These are phyloP conservation scores for Leptopilina boulardi DNA, from an alignment of 1,140 invertebrate genomes.

Conservation along the genomic window DNA sequence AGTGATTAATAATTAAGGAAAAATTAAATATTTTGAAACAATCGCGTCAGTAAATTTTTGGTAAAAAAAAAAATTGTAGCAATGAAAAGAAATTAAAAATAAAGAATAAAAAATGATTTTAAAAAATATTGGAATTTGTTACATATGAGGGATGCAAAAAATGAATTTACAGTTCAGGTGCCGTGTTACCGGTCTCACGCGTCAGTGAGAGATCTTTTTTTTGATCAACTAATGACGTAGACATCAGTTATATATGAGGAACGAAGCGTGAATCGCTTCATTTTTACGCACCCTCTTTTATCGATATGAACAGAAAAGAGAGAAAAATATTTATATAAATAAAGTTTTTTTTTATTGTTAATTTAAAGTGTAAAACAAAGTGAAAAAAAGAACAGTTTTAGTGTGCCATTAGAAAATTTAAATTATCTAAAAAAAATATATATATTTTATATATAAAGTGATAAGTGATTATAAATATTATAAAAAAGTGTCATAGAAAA, in stretches of 20 bases:
- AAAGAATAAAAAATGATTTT: not conserved
- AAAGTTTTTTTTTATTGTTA: no score
- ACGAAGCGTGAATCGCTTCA: conserved; percentile 35
- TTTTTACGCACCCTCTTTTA: conserved; percentile 37
- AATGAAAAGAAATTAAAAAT: not conserved
- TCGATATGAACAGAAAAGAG: conserved; percentile 17
- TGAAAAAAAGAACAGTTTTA: not conserved
- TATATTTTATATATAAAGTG: not conserved
- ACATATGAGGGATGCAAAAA: conserved; percentile 25
- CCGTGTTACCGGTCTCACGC: not conserved
- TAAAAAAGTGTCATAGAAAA: not conserved
- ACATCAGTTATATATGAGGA: conserved; percentile 37
- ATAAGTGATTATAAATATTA: not conserved
- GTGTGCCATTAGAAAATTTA: not conserved
- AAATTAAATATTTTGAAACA: no score
- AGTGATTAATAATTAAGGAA: no score
- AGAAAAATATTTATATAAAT: no score
- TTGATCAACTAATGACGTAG: conserved; percentile 41
- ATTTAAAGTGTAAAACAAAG: no score
- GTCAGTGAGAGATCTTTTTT: conserved; percentile 30
- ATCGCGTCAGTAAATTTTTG: no score
- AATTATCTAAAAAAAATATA: not conserved
- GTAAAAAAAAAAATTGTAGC: no score
- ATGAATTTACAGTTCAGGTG: conserved; percentile 12
- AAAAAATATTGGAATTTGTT: not conserved